phyloP scores from a whole-genome alignment of 2,888 invertebrate species.

The Sminthurinus aureus region DNA sequence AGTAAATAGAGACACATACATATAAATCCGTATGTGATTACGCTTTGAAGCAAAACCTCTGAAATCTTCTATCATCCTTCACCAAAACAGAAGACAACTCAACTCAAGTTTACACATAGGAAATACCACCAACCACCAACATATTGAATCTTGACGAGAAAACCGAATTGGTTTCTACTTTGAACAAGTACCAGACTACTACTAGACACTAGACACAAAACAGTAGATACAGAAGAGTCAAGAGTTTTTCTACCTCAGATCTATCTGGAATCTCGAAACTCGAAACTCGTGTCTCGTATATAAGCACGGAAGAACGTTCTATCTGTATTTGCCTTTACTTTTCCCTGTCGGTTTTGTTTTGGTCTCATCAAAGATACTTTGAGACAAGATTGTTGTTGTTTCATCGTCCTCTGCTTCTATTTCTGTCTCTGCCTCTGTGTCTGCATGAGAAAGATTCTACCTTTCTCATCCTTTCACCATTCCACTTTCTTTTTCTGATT shows the following conservation, averaged over 20 bases:
- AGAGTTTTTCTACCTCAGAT: too few species aligned
- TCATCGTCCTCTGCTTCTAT: not conserved
- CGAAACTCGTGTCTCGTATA: too few species aligned
- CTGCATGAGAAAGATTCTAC: not conserved
- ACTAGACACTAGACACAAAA: too few species aligned
- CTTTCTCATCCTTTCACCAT: not conserved
- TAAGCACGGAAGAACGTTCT: too few species aligned
- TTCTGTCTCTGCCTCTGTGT: not conserved
- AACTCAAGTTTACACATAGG: not conserved
- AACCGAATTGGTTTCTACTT: conserved; percentile 29
- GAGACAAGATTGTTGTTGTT: not conserved
- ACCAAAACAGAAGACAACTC: not conserved
- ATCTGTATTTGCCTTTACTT: conserved; percentile 1
- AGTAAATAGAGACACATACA: too few species aligned
- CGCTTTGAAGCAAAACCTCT: not conserved
- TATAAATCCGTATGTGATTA: not conserved
- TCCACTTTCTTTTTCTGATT: too few species aligned
- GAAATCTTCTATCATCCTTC: not conserved
- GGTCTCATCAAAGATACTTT: conserved; percentile 4
- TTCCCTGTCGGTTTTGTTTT: not conserved
- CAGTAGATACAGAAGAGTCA: too few species aligned
- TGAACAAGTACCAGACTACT: not conserved
- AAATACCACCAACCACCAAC: conserved; percentile 17
- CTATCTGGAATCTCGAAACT: too few species aligned
- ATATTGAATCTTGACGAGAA: not conserved